phyloP scores from a whole-genome alignment of 2,113 vertebrate genomes.

The Microcebus murinus region DNA sequence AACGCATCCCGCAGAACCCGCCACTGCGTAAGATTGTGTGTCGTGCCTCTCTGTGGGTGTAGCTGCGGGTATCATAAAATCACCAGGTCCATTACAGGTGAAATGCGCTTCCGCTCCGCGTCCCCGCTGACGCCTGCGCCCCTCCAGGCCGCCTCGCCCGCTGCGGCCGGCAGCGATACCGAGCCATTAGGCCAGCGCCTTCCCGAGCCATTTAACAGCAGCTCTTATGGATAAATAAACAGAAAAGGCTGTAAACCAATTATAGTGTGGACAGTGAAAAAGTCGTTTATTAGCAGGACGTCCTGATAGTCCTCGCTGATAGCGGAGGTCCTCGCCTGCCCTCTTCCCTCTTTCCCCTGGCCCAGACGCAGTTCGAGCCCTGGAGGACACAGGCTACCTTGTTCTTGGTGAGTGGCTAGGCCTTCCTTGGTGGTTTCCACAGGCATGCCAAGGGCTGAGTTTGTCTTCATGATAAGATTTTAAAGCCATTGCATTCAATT shows the following conservation, averaged over 20 bases:
- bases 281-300: constrained; percentile 92
- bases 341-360: not conserved
- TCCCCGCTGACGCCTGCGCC: constrained; percentile 51
- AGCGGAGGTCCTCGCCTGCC: constrained; percentile 13
- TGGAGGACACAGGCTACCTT: not conserved
- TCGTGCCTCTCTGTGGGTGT: fast-evolving
- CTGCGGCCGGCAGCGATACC: constrained; percentile 82
- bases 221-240: constrained; percentile 93
- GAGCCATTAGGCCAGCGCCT: constrained; percentile 93
- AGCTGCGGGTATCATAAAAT: constrained; percentile 65
- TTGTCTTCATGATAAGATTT: not conserved
- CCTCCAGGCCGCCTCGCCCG: constrained; percentile 28
- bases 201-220: constrained; percentile 94
- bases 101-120: constrained; percentile 79
- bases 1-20: not conserved
- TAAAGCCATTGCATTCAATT: not conserved
- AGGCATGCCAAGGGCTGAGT: not conserved
- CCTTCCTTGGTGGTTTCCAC: not conserved
- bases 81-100: constrained; percentile 79
- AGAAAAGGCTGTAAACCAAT: constrained; percentile 94
- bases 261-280: constrained; percentile 91
- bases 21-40: not conserved
- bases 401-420: not conserved
- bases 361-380: no score
- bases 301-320: constrained; percentile 79